Percentiles rank a stretch among this genome's conserved stretches.
These are phyloP conservation scores for Acanthaster planci DNA, from an alignment of 35 echinoderm and acorn worm genomes.

Conservation along the genomic window DNA sequence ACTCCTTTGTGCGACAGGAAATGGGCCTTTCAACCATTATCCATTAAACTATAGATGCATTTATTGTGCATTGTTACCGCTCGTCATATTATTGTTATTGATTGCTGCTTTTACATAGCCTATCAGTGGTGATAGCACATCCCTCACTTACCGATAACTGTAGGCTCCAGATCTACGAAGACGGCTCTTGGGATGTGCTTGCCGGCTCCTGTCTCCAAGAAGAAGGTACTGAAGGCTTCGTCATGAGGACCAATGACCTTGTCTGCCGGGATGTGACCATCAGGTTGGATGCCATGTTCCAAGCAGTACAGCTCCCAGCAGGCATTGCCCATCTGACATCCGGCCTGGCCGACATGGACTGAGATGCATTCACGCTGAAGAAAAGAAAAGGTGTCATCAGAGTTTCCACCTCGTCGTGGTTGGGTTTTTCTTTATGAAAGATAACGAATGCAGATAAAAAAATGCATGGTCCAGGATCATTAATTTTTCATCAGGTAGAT, in stretches of 20 bases:
- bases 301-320: slow-evolving; percentile 63
- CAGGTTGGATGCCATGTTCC: slow-evolving; percentile 69
- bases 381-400: background rate
- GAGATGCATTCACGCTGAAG: slow-evolving; percentile 62
- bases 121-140: no score
- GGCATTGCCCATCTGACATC: slow-evolving; percentile 74
- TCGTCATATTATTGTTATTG: no score
- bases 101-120: no score
- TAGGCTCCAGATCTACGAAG: slow-evolving; percentile 60
- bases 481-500: no score
- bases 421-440: no score
- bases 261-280: slow-evolving; percentile 53
- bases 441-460: no score
- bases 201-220: slow-evolving; percentile 60
- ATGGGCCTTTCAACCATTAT: no score
- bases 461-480: no score
- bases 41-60: no score
- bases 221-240: slow-evolving; percentile 60
- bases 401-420: no score
- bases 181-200: slow-evolving; percentile 58
- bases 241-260: slow-evolving; percentile 1
- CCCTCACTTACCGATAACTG: slow-evolving; percentile 49
- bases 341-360: slow-evolving; percentile 68
- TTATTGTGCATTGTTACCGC: no score
- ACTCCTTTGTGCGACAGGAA: no score